These are phyloP conservation scores for Magallana angulata DNA, from an alignment of 1,140 invertebrate genomes.

Conservation along the genomic window DNA sequence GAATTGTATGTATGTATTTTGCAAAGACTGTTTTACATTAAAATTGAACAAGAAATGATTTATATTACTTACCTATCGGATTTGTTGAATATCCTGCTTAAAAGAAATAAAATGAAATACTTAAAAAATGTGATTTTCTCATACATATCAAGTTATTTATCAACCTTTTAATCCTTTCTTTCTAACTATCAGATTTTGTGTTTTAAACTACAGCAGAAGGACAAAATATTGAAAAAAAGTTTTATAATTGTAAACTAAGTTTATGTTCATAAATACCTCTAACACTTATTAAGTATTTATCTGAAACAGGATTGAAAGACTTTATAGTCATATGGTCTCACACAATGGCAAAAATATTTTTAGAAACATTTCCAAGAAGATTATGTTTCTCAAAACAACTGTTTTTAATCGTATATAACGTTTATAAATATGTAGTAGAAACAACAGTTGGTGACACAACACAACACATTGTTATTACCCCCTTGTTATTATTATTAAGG, in stretches of 20 bases:
- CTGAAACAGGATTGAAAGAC: no score
- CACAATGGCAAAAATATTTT: no score
- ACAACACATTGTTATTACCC: no score
- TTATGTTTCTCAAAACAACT: no score
- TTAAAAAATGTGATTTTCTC: background rate
- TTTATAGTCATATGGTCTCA: no score
- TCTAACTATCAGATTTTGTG: background rate
- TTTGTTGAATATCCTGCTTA: background rate
- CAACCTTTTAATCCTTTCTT: background rate
- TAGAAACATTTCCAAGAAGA: no score
- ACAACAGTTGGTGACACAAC: no score
- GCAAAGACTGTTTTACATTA: background rate
- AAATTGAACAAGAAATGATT: background rate
- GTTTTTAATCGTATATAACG: no score
- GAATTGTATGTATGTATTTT: no score
- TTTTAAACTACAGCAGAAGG: background rate
- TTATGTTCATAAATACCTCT: background rate
- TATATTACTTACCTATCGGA: background rate
- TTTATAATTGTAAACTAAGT: background rate
- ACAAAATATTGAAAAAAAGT: background rate
- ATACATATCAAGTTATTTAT: background rate
- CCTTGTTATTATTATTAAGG: no score
- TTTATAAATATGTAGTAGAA: no score
- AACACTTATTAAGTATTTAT: background rate
- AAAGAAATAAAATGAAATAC: background rate